Percentiles rank a stretch among this genome's conserved stretches.
These are phyloP conservation scores for Cheilosia vernalis DNA, from an alignment of 2,888 invertebrate genomes.

Conservation along the genomic window DNA sequence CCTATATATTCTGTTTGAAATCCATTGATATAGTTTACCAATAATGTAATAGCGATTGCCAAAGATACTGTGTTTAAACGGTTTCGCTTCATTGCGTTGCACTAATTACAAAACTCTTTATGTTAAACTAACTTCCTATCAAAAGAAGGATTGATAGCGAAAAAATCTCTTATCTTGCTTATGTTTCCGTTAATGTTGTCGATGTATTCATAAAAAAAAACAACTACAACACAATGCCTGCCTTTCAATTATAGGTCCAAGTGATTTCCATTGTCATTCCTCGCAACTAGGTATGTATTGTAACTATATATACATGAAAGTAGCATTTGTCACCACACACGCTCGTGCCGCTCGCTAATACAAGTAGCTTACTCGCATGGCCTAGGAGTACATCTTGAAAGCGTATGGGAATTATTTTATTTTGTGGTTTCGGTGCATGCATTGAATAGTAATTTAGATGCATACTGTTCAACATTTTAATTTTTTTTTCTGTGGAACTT, in stretches of 20 bases:
- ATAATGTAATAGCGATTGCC: slow-evolving; percentile 4
- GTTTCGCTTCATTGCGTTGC: slow-evolving; percentile 10
- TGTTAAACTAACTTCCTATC: slow-evolving; percentile 6
- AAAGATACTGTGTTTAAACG: background rate
- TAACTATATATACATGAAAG: slow-evolving; percentile 51
- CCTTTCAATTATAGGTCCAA: slow-evolving; percentile 17
- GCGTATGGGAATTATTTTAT: slow-evolving; percentile 33
- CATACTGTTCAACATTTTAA: background rate
- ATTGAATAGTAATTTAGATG: slow-evolving; percentile 55
- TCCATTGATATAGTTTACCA: background rate
- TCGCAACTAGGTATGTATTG: slow-evolving; percentile 44
- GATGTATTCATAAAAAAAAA: background rate
- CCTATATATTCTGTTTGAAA: slow-evolving; percentile 23
- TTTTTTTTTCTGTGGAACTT: background rate
- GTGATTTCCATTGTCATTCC: slow-evolving; percentile 25
- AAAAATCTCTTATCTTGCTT: slow-evolving; percentile 53
- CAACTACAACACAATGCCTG: slow-evolving; percentile 10
- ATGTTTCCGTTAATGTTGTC: slow-evolving; percentile 14
- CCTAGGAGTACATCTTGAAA: slow-evolving; percentile 8
- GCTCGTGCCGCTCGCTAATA: slow-evolving; percentile 58
- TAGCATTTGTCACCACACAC: slow-evolving; percentile 22
- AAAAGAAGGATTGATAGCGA: slow-evolving; percentile 1
- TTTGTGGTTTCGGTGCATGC: slow-evolving; percentile 36
- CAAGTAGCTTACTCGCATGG: background rate
- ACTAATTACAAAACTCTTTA: background rate